phyloP scores from a whole-genome alignment of 2,888 invertebrate genomes.

The Nemotelus pantherinus region DNA sequence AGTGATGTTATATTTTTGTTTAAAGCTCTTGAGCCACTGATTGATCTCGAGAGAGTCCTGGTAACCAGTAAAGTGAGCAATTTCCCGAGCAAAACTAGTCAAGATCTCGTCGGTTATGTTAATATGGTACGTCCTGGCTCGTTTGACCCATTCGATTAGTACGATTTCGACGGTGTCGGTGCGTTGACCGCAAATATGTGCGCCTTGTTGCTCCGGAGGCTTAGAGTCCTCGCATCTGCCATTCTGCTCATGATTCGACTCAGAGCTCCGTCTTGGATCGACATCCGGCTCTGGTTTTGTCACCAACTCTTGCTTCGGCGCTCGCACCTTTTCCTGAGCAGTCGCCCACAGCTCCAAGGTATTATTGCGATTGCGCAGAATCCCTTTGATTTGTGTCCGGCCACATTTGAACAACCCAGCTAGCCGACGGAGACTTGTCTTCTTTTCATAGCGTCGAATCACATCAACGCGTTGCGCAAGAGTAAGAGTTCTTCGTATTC shows the following conservation, averaged over 20 bases:
- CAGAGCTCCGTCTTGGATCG: not conserved
- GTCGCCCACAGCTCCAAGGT: conserved; percentile 28
- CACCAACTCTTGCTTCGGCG: not conserved
- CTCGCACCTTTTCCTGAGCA: conserved; percentile 23
- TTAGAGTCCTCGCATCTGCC: too few species aligned
- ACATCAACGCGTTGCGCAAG: conserved; percentile 19
- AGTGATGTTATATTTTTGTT: not conserved
- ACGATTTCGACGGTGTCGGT: not conserved
- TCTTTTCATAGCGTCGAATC: not conserved
- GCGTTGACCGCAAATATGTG: too few species aligned
- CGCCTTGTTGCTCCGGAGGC: too few species aligned
- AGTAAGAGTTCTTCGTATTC: not conserved
- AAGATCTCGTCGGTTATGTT: conserved; percentile 26
- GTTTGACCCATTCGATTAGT: conserved; percentile 14
- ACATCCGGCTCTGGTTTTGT: not conserved
- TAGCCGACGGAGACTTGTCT: conserved; percentile 1
- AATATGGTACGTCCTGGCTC: not conserved
- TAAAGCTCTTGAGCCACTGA: not conserved
- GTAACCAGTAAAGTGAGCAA: not conserved
- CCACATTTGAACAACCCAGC: conserved; percentile 22
- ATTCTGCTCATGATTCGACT: too few species aligned
- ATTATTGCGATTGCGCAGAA: conserved; percentile 39
- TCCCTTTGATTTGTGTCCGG: conserved; percentile 32
- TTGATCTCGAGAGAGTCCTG: not conserved
- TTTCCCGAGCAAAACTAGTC: not conserved